Evolutionary conservation across 2,797 vertebrate species (phyloP), one percentile per base, ranked within the genome.

Genomic region (Siniperca scherzeri): DNA sequence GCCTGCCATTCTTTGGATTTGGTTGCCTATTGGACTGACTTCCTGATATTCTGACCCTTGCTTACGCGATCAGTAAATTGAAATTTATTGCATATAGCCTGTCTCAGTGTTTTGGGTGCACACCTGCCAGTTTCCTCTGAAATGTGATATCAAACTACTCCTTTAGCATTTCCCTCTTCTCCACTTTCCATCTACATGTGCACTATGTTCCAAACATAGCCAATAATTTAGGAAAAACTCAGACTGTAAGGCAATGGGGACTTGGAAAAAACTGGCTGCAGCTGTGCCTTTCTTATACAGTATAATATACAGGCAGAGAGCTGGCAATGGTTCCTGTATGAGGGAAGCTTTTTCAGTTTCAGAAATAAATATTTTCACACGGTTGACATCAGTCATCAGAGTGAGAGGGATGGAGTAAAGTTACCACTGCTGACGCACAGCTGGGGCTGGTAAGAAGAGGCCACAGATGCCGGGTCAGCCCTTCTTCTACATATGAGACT

Each of bases 381-480:
- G 77, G 56, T 84, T 87, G 81, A 86, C 75, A 91, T 84, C 73
- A 89, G 80, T 87, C 85, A 84, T 86, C 70, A 81, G 70, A 77
- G 25, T 79, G 83, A 91, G 91, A 89, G 83, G 89, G 90, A 85
- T 78, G 82, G 55, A 81, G 78, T 7, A 55, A 81, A 83, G 72
- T 81, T 89, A 52, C 81, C n/a, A 19, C 85, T 90, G 89, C 84
- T 89, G 88, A 93, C 53, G 44, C 88, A 90, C 86, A 88, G 87
- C 86, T 88, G 79, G 70, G 78, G 76, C 59, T 79, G 68, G 42
- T 66, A 61, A 55, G 77, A 85, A 71, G 74, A 82, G 84, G 79
- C 77, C 82, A 85, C 70, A 82, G 78, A 79, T 88, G 85, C 82
- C 59, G 38, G 82, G 84, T 92, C 87, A 89, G 80, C 87, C 66